Evolutionary conservation across 2,113 vertebrate species (phyloP).

Genomic region (Ptilonorhynchus violaceus): DNA sequence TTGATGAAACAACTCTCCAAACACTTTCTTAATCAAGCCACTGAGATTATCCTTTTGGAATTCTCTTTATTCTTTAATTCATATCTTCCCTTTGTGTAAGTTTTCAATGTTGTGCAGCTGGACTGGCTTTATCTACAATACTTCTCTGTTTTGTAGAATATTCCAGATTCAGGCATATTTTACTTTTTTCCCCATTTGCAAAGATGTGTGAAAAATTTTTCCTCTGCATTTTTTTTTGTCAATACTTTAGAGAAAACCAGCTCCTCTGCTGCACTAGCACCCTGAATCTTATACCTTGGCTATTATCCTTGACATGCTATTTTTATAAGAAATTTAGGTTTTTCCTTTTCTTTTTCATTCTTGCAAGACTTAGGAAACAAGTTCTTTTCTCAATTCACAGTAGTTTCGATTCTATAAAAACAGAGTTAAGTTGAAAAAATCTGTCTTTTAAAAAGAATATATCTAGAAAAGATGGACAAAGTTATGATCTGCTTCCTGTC

Average conservation of each 20-base stretch:
- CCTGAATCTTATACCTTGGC: background rate
- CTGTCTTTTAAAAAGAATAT: background rate
- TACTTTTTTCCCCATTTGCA: background rate
- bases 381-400: background rate
- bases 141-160: background rate
- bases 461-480: background rate
- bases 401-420: background rate
- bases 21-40: background rate
- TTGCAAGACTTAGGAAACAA: background rate
- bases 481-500: background rate
- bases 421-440: background rate
- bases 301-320: rapidly evolving
- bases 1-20: background rate
- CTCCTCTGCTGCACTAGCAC: rapidly evolving
- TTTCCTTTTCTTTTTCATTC: background rate
- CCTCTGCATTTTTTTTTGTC: background rate
- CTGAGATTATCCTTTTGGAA: background rate
- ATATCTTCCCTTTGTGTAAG: background rate
- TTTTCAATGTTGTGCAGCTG: background rate
- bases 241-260: background rate
- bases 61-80: background rate
- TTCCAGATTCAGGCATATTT: background rate
- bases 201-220: background rate
- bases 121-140: background rate
- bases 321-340: background rate